Conservation (phyloP, 2,797 vertebrate species). For the Gephyroberyx darwinii region DNA sequence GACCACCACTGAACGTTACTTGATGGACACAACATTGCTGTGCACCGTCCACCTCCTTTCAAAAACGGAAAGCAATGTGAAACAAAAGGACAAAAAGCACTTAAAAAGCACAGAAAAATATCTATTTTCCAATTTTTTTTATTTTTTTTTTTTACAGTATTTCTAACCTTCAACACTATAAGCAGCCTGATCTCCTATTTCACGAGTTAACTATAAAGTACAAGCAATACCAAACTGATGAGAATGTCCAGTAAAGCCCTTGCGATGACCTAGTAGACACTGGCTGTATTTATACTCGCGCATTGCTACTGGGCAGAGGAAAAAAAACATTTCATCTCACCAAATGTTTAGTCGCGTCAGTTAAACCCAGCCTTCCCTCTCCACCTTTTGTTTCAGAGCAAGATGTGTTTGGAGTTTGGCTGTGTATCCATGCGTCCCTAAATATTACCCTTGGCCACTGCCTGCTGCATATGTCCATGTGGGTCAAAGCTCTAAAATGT, state of each 20-base stretch:
- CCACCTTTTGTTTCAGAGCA: slow-evolving; percentile 56
- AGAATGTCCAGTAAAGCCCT: slow-evolving; percentile 28
- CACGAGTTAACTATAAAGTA: background rate
- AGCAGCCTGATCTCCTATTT: background rate
- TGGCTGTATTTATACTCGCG: slow-evolving; percentile 70
- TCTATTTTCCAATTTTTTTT: too few species aligned
- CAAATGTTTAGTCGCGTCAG: slow-evolving; percentile 48
- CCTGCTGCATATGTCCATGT: slow-evolving; percentile 15
- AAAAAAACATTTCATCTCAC: background rate
- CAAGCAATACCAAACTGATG: slow-evolving; percentile 2
- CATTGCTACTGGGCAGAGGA: slow-evolving; percentile 20
- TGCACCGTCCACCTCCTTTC: background rate
- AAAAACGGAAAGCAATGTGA: background rate
- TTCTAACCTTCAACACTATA: background rate
- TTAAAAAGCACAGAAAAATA: background rate
- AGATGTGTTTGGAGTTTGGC: slow-evolving; percentile 67
- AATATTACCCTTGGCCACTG: slow-evolving; percentile 59
- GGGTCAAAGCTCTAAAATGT: slow-evolving; percentile 23
- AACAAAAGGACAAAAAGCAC: background rate
- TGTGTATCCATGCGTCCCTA: slow-evolving; percentile 61
- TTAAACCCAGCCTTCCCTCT: slow-evolving; percentile 25
- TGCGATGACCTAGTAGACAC: slow-evolving; percentile 33
- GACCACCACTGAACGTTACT: slow-evolving; percentile 18
- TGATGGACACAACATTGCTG: slow-evolving; percentile 42
- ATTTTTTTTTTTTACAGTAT: too few species aligned